These are phyloP conservation scores for Gymnothorax javanicus DNA, from an alignment of 2,797 vertebrate species.

Conservation along the genomic window DNA sequence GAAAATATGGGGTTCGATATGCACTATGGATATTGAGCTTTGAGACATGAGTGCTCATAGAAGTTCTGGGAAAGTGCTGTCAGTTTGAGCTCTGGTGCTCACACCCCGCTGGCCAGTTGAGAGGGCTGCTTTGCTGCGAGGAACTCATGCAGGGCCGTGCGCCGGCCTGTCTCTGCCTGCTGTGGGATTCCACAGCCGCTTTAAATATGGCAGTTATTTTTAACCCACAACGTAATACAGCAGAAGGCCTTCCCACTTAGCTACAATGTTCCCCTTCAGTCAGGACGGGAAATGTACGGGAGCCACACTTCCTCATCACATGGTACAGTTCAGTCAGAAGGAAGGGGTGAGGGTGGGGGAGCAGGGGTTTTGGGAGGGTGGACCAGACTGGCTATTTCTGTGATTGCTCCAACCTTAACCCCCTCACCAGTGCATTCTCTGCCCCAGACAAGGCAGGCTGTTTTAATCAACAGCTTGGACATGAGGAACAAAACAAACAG, in stretches of 20 bases:
- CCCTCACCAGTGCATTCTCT: conserved; percentile 64
- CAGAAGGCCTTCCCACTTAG: conserved; percentile 79
- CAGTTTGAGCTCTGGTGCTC: conserved; percentile 45
- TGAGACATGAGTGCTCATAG: conserved; percentile 53
- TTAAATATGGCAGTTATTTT: conserved; percentile 99
- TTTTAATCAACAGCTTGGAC: conserved; percentile 69
- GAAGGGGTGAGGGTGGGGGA: conserved; percentile 54
- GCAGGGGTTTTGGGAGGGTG: conserved; percentile 29
- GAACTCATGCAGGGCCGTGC: conserved; percentile 68
- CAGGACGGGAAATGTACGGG: conserved; percentile 92
- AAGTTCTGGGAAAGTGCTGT: conserved; percentile 44
- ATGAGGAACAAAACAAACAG: conserved; percentile 73
- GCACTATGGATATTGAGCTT: background rate
- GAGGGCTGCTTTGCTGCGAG: conserved; percentile 49
- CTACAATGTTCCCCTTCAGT: conserved; percentile 93
- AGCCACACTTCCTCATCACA: conserved; percentile 96
- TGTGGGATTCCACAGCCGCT: conserved; percentile 90
- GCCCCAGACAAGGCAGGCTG: conserved; percentile 58
- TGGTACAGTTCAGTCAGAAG: conserved; percentile 81
- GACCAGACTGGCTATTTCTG: conserved; percentile 36
- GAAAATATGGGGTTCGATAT: background rate
- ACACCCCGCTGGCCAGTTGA: conserved; percentile 52
- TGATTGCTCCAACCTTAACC: conserved; percentile 67
- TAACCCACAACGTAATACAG: conserved; percentile 91
- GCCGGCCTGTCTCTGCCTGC: conserved; percentile 86